Evolutionary conservation across 2,888 invertebrate species (phyloP).

Genomic region (Aricia artaxerxes): DNA sequence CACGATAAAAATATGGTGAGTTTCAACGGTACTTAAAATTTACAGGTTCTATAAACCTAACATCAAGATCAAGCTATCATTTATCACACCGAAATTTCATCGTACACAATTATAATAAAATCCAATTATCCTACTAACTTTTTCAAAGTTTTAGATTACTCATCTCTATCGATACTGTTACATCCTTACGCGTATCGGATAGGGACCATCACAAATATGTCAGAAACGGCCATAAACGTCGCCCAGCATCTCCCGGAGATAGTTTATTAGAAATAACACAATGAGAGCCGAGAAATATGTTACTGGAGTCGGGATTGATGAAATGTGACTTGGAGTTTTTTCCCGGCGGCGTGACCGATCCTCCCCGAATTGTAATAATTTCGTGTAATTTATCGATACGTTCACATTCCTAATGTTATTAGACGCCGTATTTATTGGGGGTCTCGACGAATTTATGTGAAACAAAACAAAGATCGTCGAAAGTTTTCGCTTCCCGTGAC

Average conservation of each 20-base stretch:
- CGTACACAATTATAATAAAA: background rate
- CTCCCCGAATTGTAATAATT: slow-evolving; percentile 28
- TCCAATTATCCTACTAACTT: background rate
- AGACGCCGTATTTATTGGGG: slow-evolving; percentile 11
- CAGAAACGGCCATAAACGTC: slow-evolving; percentile 70
- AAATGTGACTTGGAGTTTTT: slow-evolving; percentile 35
- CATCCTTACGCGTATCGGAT: slow-evolving; percentile 50
- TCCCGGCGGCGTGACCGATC: slow-evolving; percentile 36
- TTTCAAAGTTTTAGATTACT: background rate
- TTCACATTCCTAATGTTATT: slow-evolving; percentile 24
- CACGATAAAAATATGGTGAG: too few relatives aligned
- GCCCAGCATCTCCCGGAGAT: slow-evolving; percentile 61
- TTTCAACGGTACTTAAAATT: background rate
- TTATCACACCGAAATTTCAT: background rate
- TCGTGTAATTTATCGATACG: slow-evolving; percentile 27
- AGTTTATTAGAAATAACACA: slow-evolving; percentile 64
- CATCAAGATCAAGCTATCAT: background rate
- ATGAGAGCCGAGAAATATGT: slow-evolving; percentile 39
- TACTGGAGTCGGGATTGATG: slow-evolving; percentile 51
- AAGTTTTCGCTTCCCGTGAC: background rate
- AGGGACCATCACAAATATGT: slow-evolving; percentile 77
- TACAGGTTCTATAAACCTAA: background rate
- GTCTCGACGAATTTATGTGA: background rate
- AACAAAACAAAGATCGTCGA: slow-evolving; percentile 13
- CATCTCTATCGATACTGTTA: background rate